Evolutionary conservation across 2,888 invertebrate species (phyloP).

Genomic region (Aromia moschata): DNA sequence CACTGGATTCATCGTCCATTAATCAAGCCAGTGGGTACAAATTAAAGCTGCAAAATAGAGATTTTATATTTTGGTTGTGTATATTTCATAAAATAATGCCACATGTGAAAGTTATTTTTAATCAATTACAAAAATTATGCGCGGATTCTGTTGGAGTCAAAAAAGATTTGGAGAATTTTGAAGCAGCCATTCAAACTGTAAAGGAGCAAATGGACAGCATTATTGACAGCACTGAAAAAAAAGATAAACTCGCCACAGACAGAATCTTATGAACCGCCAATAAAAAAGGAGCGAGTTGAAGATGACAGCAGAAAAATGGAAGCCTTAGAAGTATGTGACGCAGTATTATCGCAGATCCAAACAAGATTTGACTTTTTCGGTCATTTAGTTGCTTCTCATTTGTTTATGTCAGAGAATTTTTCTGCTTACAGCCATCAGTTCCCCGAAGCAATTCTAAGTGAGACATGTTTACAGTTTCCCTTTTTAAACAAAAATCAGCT

Average conservation of each 20-base stretch:
- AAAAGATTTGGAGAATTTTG: not conserved
- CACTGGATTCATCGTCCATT: not conserved
- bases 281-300: not conserved
- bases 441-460: not conserved
- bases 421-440: not conserved
- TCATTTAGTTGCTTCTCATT: not conserved
- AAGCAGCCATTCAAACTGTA: not conserved
- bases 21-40: not conserved
- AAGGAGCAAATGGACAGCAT: not conserved
- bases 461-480: not conserved
- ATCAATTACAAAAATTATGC: not conserved
- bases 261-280: not conserved
- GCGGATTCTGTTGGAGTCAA: not conserved
- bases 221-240: not conserved
- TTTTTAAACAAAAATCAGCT: not conserved
- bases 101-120: not conserved
- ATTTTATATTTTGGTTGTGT: not conserved
- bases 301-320: not conserved
- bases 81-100: not conserved
- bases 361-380: not conserved
- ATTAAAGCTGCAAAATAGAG: not conserved
- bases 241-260: too few relatives aligned
- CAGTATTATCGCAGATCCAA: not conserved
- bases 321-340: not conserved
- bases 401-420: not conserved